phyloP scores from a whole-genome alignment of 2,888 invertebrate species.

The Teinopalpus imperialis region DNA sequence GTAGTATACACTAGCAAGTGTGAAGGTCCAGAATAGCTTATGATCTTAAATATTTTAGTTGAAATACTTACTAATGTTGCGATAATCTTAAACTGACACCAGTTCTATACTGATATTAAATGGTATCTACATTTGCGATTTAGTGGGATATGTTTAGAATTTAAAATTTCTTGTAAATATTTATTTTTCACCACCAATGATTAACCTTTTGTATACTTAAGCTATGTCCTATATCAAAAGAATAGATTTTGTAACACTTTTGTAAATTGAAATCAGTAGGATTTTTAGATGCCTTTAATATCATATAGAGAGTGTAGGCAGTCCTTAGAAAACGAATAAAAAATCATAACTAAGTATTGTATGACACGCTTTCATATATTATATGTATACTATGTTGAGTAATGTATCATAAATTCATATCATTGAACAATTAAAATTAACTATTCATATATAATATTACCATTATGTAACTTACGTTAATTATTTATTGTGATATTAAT shows the following conservation, averaged over 20 bases:
- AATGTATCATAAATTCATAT: no score
- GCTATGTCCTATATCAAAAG: slow-evolving; percentile 9
- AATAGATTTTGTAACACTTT: slow-evolving; percentile 25
- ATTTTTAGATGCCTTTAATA: slow-evolving; percentile 22
- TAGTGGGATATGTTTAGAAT: slow-evolving; percentile 5
- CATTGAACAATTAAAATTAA: no score
- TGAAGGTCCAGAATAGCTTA: slow-evolving; percentile 6
- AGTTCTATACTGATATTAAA: slow-evolving; percentile 15
- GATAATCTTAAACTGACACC: not conserved
- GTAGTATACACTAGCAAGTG: not conserved
- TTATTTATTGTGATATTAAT: no score
- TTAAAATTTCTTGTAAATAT: slow-evolving; percentile 6
- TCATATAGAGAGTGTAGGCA: slow-evolving; percentile 13
- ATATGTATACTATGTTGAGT: no score
- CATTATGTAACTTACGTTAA: no score
- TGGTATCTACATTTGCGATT: slow-evolving; percentile 6
- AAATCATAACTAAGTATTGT: slow-evolving; percentile 2
- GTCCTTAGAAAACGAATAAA: slow-evolving; percentile 1
- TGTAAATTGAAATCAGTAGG: not conserved
- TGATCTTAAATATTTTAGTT: slow-evolving; percentile 9
- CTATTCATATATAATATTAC: no score
- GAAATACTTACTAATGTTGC: slow-evolving; percentile 11
- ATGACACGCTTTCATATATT: slow-evolving; percentile 7
- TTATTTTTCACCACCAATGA: no score
- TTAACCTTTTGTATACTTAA: no score